These are phyloP conservation scores for Anoplopoma fimbria DNA, from an alignment of 2,113 vertebrate genomes.

Conservation along the genomic window DNA sequence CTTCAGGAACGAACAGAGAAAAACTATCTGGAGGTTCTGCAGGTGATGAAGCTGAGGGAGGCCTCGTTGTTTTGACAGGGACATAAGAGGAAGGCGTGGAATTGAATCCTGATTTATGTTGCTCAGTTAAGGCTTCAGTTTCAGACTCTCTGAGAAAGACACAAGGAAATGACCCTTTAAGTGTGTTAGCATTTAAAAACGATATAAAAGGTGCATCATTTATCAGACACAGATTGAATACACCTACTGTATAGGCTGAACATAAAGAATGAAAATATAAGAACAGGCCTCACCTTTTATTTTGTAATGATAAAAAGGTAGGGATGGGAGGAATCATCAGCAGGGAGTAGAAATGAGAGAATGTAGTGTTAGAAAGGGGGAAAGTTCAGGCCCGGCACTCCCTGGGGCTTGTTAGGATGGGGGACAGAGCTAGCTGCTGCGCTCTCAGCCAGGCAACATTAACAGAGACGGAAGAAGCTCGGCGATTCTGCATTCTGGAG, in stretches of 20 bases:
- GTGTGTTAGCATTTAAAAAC: neutral
- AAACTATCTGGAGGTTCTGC: constrained; percentile 12
- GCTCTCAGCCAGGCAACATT: constrained; percentile 70
- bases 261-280: neutral
- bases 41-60: constrained; percentile 25
- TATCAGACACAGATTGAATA: neutral
- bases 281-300: constrained; percentile 67
- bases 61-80: constrained; percentile 9
- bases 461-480: constrained; percentile 57
- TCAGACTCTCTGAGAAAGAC: constrained; percentile 52
- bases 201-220: neutral
- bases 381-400: constrained; percentile 69
- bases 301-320: constrained; percentile 28
- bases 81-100: constrained; percentile 21
- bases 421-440: constrained; percentile 64
- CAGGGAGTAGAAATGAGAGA: constrained; percentile 47
- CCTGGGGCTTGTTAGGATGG: constrained; percentile 64
- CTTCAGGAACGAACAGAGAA: constrained; percentile 23
- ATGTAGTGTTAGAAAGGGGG: constrained; percentile 43
- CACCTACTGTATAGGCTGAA: neutral
- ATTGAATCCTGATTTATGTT: constrained; percentile 23
- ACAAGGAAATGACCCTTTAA: neutral
- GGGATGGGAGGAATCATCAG: constrained; percentile 43
- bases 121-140: constrained; percentile 19
- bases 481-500: constrained; percentile 51